Conservation (phyloP, 2,888 invertebrate species). For the Lasioglossum marginatum region DNA sequence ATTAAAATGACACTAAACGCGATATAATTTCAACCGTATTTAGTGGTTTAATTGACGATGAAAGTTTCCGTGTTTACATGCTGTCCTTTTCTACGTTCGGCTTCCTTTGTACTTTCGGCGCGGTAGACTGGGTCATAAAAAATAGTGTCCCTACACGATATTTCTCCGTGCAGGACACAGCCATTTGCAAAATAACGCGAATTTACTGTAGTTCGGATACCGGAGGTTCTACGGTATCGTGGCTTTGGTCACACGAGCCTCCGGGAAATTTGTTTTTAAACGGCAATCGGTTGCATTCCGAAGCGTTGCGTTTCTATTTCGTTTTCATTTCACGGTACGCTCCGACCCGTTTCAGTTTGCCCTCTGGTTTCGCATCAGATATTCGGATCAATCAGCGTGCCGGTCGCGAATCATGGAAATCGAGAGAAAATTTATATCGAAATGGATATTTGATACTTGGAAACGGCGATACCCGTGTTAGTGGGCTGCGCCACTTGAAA, state of each 20-base stretch:
- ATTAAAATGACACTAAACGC: no score
- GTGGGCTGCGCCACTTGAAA: neutral
- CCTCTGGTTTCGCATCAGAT: neutral
- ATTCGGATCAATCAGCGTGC: neutral
- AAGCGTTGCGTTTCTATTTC: slow-evolving; percentile 11
- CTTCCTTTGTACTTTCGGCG: no score
- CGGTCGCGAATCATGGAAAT: neutral
- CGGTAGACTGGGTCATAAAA: no score
- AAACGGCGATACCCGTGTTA: neutral
- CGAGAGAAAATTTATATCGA: neutral
- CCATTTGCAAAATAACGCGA: no score
- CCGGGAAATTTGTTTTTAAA: neutral
- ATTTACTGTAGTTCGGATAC: no score
- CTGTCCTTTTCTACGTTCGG: no score
- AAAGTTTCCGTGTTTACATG: no score
- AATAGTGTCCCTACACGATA: no score
- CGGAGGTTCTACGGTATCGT: neutral
- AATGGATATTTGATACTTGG: neutral
- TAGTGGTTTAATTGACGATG: no score
- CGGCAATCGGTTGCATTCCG: neutral
- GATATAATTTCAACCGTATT: no score
- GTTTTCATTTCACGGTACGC: neutral
- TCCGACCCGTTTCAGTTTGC: neutral
- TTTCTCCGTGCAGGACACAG: no score
- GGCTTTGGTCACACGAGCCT: neutral